A percentile compares a stretch with the other conserved stretches of the same genome.
phyloP scores from a whole-genome alignment of 1,140 invertebrate species.

The Linepithema humile region DNA sequence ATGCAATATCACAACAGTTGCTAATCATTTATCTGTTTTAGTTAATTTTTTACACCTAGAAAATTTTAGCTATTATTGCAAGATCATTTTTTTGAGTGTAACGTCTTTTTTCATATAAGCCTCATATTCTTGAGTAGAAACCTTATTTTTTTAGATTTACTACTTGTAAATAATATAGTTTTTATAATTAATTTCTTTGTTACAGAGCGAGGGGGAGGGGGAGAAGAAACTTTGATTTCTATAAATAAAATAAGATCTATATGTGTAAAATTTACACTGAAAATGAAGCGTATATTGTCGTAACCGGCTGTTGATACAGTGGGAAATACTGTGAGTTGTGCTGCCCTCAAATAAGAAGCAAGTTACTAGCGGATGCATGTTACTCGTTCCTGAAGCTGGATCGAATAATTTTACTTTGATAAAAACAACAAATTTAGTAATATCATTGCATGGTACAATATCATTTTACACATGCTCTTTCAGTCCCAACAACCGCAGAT shows the following conservation, averaged over 20 bases:
- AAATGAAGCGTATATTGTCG: background rate
- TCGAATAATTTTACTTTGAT: background rate
- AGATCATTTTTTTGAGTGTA: too few relatives aligned
- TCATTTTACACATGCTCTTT: too few relatives aligned
- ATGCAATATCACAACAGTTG: too few relatives aligned
- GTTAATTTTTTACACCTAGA: too few relatives aligned
- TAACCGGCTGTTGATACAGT: slow-evolving; percentile 1
- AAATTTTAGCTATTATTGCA: too few relatives aligned
- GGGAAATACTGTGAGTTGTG: background rate
- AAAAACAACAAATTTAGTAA: background rate
- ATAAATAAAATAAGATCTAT: background rate
- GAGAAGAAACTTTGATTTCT: background rate
- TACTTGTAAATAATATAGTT: background rate
- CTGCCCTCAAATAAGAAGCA: background rate
- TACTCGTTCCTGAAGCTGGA: background rate
- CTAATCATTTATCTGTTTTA: too few relatives aligned
- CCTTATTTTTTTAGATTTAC: background rate
- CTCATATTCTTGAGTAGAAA: too few relatives aligned
- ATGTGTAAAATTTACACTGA: too few relatives aligned
- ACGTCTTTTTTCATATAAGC: too few relatives aligned
- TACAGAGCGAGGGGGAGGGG: too few relatives aligned
- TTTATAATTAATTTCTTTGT: background rate
- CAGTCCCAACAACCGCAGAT: too few relatives aligned
- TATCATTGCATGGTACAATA: too few relatives aligned
- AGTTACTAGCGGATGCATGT: background rate